Base-by-base conservation (phyloP, 2,888 invertebrate species). In the Colostygia pectinataria region DNA sequence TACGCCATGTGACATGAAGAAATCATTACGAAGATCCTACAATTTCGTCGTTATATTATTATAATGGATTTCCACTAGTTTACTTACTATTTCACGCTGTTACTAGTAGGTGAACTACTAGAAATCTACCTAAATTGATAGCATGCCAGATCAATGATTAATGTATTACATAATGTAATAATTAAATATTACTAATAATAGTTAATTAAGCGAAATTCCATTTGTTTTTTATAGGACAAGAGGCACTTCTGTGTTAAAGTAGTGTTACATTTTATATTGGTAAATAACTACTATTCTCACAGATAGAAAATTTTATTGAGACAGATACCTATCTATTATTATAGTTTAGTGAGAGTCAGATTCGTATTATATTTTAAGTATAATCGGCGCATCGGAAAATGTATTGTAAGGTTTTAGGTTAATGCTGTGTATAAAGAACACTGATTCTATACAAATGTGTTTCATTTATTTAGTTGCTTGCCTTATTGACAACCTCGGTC, bases 321-420 rank as follows among this genome's bases (percentile, higher is more conserved):
- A 51, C 68, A 61, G 65, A 80, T 66, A 70, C 66, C 71, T 75
- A 68, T 83, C 83, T 73, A n/a, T n/a, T n/a, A n/a, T n/a, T n/a
- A 67, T 83, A 83, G 73, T 67, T 71, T 82, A 83, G 77, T 64
- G 66, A 82, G 80, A 88, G 88, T 86, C 86, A 82, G 80, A 86
- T 84, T 84, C 85, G 80, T 87, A 85, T 86, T 87, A 80, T 86
- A 83, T 84, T 82, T 80, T 85, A 88, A 83, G 80, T 74, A 77
- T 79, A 82, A 31, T 77, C 72, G 74, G 72, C 76, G 65, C 73
- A 68, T 77, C 71, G 73, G 71, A 67, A 77, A 68, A 80, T 78
- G 80, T 31, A 6, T 50, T n/a, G n/a, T n/a, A n/a, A 39, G 43
- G 83, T 76, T 74, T 66, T 83, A 85, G 83, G 77, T 57, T 80